Percentiles rank a stretch among this genome's conserved stretches.
These are phyloP conservation scores for Malacosoma neustria DNA, from an alignment of 2,888 invertebrate species.

Conservation along the genomic window DNA sequence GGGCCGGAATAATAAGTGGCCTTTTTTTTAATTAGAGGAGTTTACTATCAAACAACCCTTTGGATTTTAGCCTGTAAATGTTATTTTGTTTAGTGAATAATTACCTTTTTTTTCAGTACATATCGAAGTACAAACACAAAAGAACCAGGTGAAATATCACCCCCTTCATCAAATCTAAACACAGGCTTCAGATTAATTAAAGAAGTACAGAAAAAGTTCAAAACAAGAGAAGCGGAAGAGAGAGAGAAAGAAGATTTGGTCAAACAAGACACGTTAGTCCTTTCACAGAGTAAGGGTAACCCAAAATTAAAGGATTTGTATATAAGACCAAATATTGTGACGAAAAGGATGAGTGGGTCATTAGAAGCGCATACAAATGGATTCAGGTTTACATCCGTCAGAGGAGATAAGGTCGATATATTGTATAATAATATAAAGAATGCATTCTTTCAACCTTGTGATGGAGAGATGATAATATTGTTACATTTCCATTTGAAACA, in stretches of 20 bases:
- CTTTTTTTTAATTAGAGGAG: too few relatives aligned
- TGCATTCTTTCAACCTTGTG: slow-evolving; percentile 99
- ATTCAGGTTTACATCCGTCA: slow-evolving; percentile 97
- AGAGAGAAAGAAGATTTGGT: slow-evolving; percentile 98
- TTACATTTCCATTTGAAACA: slow-evolving; percentile 99
- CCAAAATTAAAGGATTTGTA: slow-evolving; percentile 98
- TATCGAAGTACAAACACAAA: slow-evolving; percentile 98
- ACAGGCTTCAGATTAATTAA: slow-evolving; percentile 98
- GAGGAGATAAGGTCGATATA: slow-evolving; percentile 99
- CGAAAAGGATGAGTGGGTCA: slow-evolving; percentile 94
- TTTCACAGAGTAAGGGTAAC: slow-evolving; percentile 97
- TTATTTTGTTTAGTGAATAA: too few relatives aligned
- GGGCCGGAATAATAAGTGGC: too few relatives aligned
- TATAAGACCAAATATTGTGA: slow-evolving; percentile 98
- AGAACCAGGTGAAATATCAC: slow-evolving; percentile 95
- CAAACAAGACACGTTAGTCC: slow-evolving; percentile 96
- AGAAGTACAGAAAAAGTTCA: slow-evolving; percentile 99
- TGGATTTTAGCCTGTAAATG: too few relatives aligned
- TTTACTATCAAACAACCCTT: too few relatives aligned
- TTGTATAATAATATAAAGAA: slow-evolving; percentile 99
- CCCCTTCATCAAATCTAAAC: slow-evolving; percentile 96
- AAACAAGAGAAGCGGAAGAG: slow-evolving; percentile 98
- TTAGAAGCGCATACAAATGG: slow-evolving; percentile 98
- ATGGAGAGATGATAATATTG: slow-evolving; percentile 99
- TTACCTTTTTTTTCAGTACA: slow-evolving; percentile 80